Conservation (phyloP, 2,888 invertebrate species). For the Melanchra persicariae region DNA sequence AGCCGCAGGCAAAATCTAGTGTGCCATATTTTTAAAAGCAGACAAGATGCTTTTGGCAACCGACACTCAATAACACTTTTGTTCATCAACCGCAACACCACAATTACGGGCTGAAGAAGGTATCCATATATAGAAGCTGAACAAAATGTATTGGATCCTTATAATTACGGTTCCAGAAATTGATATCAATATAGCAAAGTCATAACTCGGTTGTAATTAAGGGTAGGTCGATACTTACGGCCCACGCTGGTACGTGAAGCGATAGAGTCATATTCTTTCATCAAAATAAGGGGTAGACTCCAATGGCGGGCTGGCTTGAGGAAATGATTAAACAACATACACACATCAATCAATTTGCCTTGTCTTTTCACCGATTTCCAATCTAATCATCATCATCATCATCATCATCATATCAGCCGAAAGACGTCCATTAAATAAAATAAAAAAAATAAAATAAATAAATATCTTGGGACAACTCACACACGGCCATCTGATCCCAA, state of each 20-base stretch:
- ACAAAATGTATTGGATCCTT: slow-evolving; percentile 35
- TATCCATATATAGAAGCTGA: not conserved
- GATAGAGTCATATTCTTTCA: slow-evolving; percentile 41
- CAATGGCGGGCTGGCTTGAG: slow-evolving; percentile 3
- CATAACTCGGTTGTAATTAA: slow-evolving; percentile 46
- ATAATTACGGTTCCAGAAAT: slow-evolving; percentile 28
- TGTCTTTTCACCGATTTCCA: too few relatives aligned
- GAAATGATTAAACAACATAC: too few relatives aligned
- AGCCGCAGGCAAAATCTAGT: too few relatives aligned
- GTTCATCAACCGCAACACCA: not conserved
- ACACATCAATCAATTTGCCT: too few relatives aligned
- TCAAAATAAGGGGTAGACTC: slow-evolving; percentile 25
- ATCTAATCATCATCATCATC: too few relatives aligned
- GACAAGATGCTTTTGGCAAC: not conserved
- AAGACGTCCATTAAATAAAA: too few relatives aligned
- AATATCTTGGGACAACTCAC: too few relatives aligned
- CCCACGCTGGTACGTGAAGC: slow-evolving; percentile 37
- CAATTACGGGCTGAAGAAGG: not conserved
- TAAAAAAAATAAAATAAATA: too few relatives aligned
- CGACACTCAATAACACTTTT: not conserved
- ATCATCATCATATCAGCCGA: too few relatives aligned
- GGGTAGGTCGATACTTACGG: slow-evolving; percentile 34
- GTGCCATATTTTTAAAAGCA: too few relatives aligned
- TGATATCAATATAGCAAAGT: slow-evolving; percentile 40
- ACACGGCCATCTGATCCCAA: too few relatives aligned